Conservation (phyloP, 2,797 vertebrate species). For the Aulostomus chinensis region DNA sequence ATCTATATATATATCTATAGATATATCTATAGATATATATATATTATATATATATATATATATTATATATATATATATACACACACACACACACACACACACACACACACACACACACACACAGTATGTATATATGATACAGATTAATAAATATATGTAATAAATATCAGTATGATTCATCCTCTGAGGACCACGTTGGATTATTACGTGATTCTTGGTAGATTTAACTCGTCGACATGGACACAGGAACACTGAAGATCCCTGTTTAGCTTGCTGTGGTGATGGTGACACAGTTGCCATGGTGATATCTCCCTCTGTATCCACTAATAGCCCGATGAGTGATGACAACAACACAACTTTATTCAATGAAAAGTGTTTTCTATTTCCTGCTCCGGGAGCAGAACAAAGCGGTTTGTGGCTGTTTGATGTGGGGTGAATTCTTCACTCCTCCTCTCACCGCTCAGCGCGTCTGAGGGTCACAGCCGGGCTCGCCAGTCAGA, state of each 20-base stretch:
- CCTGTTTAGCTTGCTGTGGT: conserved; percentile 8
- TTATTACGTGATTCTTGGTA: too few relatives aligned
- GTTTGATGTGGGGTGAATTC: conserved; percentile 6
- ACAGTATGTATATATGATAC: too few relatives aligned
- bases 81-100: too few relatives aligned
- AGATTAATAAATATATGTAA: too few relatives aligned
- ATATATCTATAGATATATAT: too few relatives aligned
- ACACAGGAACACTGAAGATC: conserved; percentile 3
- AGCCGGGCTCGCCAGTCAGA: too few relatives aligned
- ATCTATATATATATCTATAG: too few relatives aligned
- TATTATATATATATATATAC: too few relatives aligned
- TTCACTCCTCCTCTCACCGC: background rate
- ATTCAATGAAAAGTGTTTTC: conserved; percentile 4
- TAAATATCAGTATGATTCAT: conserved; percentile 69
- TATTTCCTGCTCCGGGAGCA: background rate
- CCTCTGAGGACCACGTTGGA: background rate
- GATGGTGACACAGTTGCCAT: conserved; percentile 45
- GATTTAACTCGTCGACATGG: too few relatives aligned
- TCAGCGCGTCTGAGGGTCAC: background rate
- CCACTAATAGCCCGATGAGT: conserved; percentile 9
- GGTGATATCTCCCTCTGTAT: conserved; percentile 29
- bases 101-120: too few relatives aligned
- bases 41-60: too few relatives aligned
- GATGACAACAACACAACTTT: conserved; percentile 19
- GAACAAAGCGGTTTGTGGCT: background rate